Evolutionary conservation across 2,888 invertebrate species (phyloP).

Genomic region (Coelopa pilipes): DNA sequence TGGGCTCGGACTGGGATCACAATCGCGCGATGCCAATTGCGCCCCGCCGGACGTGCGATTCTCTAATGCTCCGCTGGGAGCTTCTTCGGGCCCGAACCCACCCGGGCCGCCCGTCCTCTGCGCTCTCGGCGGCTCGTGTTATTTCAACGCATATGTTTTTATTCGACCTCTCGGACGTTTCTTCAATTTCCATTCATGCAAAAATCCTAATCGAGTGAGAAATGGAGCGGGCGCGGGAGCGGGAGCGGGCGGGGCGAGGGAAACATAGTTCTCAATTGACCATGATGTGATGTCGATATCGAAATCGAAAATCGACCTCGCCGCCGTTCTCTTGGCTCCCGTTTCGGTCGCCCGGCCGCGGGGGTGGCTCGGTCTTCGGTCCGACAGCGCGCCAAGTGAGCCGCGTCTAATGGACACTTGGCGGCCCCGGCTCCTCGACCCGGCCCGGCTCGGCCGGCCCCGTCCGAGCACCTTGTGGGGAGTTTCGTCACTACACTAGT

Average conservation of each 20-base stretch:
- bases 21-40: background rate
- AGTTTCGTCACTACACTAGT: background rate
- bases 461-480: background rate
- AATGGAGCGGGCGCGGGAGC: background rate
- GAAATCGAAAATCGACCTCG: background rate
- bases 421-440: slow-evolving; percentile 38
- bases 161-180: slow-evolving; percentile 8
- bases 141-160: slow-evolving; percentile 4
- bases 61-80: background rate
- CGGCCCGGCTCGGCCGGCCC: background rate
- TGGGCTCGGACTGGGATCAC: too few species aligned
- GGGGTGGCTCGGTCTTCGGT: background rate
- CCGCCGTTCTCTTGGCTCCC: background rate
- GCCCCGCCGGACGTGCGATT: background rate
- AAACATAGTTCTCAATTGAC: slow-evolving; percentile 21
- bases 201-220: slow-evolving; percentile 40
- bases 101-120: background rate
- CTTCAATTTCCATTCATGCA: slow-evolving; percentile 41
- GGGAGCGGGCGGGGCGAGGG: background rate
- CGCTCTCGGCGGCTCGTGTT: background rate
- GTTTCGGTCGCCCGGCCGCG: background rate
- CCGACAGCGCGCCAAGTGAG: slow-evolving; percentile 54
- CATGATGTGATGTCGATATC: slow-evolving; percentile 7
- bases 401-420: slow-evolving; percentile 59
- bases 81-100: background rate